A percentile compares a stretch with the other conserved stretches of the same genome.
phyloP scores from a whole-genome alignment of 2,888 invertebrate species.

The Chaetogeoica ovagalla region DNA sequence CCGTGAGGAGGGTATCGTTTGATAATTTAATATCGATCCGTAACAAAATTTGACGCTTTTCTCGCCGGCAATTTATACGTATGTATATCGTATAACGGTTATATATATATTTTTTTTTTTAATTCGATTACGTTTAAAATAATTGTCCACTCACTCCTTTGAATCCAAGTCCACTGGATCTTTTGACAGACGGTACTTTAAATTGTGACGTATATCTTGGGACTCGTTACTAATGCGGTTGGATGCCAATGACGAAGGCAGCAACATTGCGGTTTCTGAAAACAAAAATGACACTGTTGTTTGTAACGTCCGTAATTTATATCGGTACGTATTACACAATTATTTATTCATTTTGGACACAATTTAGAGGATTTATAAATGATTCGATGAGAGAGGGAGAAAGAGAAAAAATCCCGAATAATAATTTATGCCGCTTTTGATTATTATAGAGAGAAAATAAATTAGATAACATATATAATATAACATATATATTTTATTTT shows the following conservation, averaged over 20 bases:
- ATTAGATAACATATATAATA: too few species aligned
- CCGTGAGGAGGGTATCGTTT: too few species aligned
- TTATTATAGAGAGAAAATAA: too few species aligned
- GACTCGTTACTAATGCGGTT: conserved; percentile 78
- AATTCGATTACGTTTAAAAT: conserved; percentile 23
- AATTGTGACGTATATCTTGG: conserved; percentile 78
- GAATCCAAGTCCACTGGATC: conserved; percentile 73
- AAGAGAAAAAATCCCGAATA: too few species aligned
- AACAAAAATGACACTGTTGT: conserved; percentile 58
- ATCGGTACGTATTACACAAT: not conserved
- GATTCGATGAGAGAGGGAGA: too few species aligned
- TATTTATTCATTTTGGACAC: not conserved
- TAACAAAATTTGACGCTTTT: conserved; percentile 1
- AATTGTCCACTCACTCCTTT: conserved; percentile 68
- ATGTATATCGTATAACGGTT: conserved; percentile 6
- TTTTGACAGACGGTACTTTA: conserved; percentile 74
- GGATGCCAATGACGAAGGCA: conserved; percentile 77
- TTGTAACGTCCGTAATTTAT: not conserved
- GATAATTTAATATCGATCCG: too few species aligned
- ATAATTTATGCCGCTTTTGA: too few species aligned
- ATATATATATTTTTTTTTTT: not conserved
- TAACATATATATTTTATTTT: too few species aligned
- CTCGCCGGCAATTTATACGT: not conserved
- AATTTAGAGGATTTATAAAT: too few species aligned
- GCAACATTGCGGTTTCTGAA: conserved; percentile 76